A percentile compares a stretch with the other conserved stretches of the same genome.
phyloP scores from a whole-genome alignment of 2,888 invertebrate genomes.

The Tolmerus cingulatus region DNA sequence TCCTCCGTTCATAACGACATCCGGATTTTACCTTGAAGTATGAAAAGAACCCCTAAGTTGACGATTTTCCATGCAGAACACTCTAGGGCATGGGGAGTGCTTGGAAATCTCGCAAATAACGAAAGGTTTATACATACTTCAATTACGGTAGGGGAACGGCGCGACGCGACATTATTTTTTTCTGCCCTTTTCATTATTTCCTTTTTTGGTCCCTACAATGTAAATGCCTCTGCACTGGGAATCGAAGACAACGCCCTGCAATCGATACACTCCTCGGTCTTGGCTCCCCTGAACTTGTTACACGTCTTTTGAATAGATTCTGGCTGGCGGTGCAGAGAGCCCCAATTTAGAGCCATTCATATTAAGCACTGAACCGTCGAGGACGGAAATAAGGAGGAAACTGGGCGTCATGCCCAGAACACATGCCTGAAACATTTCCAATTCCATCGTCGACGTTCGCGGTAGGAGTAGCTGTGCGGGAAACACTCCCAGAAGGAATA shows the following conservation, averaged over 20 bases:
- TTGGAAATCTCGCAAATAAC: background rate
- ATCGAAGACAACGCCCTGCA: constrained; percentile 19
- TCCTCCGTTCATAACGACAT: background rate
- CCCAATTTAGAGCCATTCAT: background rate
- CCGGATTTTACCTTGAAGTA: background rate
- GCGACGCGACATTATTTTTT: background rate
- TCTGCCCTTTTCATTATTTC: background rate
- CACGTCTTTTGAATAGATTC: background rate
- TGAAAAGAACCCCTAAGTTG: background rate
- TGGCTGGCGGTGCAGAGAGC: background rate
- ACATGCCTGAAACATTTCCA: background rate
- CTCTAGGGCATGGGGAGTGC: background rate
- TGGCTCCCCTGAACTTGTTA: background rate
- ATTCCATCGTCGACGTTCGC: background rate
- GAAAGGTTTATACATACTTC: background rate
- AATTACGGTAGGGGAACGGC: background rate
- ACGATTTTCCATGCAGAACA: background rate
- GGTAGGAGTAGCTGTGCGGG: background rate
- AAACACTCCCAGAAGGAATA: background rate
- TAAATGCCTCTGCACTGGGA: background rate
- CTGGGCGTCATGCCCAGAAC: background rate
- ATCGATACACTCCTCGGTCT: constrained; percentile 1
- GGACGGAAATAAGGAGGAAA: background rate
- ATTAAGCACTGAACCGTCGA: background rate
- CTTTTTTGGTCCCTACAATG: background rate